Evolutionary conservation across 2,797 vertebrate species (phyloP).

Genomic region (Semaprochilodus insignis): DNA sequence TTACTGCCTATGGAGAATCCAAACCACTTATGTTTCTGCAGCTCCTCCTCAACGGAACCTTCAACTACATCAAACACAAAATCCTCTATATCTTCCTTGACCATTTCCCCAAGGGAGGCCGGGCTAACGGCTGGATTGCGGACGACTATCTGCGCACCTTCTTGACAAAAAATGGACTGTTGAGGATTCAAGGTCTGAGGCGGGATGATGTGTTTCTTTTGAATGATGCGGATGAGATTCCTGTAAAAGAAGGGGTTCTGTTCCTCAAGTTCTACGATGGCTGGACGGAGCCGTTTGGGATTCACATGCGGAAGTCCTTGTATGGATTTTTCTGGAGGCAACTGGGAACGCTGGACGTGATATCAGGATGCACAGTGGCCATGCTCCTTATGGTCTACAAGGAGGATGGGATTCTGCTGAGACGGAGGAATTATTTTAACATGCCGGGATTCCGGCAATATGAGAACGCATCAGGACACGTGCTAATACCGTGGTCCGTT

Average conservation of each 20-base stretch:
- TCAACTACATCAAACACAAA: slow-evolving; percentile 85
- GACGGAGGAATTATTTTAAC: slow-evolving; percentile 84
- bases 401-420: slow-evolving; percentile 83
- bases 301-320: slow-evolving; percentile 88
- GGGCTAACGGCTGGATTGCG: slow-evolving; percentile 85
- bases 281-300: slow-evolving; percentile 87
- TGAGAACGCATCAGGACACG: slow-evolving; percentile 83
- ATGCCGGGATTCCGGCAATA: slow-evolving; percentile 85
- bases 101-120: slow-evolving; percentile 84
- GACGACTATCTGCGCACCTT: slow-evolving; percentile 89
- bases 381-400: slow-evolving; percentile 84
- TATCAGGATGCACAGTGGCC: slow-evolving; percentile 84
- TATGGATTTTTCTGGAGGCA: slow-evolving; percentile 92
- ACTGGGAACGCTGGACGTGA: slow-evolving; percentile 84
- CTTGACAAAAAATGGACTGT: slow-evolving; percentile 81
- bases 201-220: slow-evolving; percentile 85
- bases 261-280: slow-evolving; percentile 88
- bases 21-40: slow-evolving; percentile 82
- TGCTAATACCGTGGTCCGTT: slow-evolving; percentile 85
- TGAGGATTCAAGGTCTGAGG: slow-evolving; percentile 78
- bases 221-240: slow-evolving; percentile 87
- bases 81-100: slow-evolving; percentile 87
- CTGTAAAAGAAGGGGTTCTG: slow-evolving; percentile 81
- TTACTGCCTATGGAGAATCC: slow-evolving; percentile 82
- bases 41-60: slow-evolving; percentile 84